These are phyloP conservation scores for Dinomys branickii DNA, from an alignment of 2,113 vertebrate species.

Conservation along the genomic window DNA sequence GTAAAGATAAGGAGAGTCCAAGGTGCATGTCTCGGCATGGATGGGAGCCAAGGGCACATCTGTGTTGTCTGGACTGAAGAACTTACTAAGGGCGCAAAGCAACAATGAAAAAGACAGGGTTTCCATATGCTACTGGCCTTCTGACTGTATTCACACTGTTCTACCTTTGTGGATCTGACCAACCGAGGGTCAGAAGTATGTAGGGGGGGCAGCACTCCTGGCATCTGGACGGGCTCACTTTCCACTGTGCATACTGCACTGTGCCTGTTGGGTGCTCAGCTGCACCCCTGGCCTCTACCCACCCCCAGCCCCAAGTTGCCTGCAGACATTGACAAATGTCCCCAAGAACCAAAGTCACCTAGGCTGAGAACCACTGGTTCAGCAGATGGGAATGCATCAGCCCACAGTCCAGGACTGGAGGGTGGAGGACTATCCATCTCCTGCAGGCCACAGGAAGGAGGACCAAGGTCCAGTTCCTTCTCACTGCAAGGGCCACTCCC, in stretches of 20 bases:
- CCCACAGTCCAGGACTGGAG: too few species aligned
- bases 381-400: rapidly evolving
- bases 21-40: not conserved
- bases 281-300: not conserved
- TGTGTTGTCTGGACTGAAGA: too few species aligned
- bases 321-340: not conserved
- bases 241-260: not conserved
- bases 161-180: not conserved
- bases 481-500: not conserved
- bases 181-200: not conserved
- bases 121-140: not conserved
- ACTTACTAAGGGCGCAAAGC: not conserved
- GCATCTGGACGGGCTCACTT: not conserved
- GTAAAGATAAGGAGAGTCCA: not conserved
- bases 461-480: not conserved
- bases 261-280: rapidly evolving
- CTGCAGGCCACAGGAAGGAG: rapidly evolving
- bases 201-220: too few species aligned
- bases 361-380: not conserved
- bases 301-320: not conserved
- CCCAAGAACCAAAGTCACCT: not conserved
- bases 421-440: not conserved
- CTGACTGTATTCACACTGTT: not conserved
- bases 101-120: not conserved
- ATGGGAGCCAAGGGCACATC: not conserved